phyloP scores from a whole-genome alignment of 2,797 vertebrate species.

The Scolopax rusticola region DNA sequence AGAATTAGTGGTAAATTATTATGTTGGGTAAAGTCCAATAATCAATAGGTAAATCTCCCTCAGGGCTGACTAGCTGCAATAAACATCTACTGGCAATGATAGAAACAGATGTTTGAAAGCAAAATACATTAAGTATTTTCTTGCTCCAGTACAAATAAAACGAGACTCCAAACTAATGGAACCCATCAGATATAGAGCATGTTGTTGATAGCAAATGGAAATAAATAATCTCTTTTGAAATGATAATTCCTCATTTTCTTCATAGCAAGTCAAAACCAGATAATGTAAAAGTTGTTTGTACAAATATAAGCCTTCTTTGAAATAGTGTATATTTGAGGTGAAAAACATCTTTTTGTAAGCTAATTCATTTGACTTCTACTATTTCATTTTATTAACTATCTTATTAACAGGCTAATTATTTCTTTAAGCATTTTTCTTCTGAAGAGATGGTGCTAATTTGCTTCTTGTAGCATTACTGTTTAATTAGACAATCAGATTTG shows the following conservation, averaged over 20 bases:
- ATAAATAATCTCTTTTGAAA: background rate
- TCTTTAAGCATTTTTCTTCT: slow-evolving; percentile 14
- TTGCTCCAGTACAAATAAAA: background rate
- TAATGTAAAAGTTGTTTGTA: background rate
- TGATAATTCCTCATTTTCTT: background rate
- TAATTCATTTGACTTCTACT: slow-evolving; percentile 8
- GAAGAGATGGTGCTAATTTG: slow-evolving; percentile 40
- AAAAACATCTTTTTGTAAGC: background rate
- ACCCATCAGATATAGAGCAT: background rate
- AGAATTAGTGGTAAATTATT: background rate
- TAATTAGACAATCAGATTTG: slow-evolving; percentile 45
- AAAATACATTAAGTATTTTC: background rate
- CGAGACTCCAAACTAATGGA: background rate
- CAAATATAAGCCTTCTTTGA: background rate
- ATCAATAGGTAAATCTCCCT: background rate
- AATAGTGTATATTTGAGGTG: background rate
- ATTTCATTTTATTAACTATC: slow-evolving; percentile 5
- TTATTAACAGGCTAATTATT: slow-evolving; percentile 35
- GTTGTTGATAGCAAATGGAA: background rate
- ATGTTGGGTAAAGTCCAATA: slow-evolving; percentile 18
- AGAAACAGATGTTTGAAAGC: slow-evolving; percentile 10
- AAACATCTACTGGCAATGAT: background rate
- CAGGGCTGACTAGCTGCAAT: background rate
- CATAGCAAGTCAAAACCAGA: background rate
- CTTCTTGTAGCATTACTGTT: slow-evolving; percentile 10